phyloP scores from a whole-genome alignment of 2,113 vertebrate genomes.

The Typhlomys cinereus region DNA sequence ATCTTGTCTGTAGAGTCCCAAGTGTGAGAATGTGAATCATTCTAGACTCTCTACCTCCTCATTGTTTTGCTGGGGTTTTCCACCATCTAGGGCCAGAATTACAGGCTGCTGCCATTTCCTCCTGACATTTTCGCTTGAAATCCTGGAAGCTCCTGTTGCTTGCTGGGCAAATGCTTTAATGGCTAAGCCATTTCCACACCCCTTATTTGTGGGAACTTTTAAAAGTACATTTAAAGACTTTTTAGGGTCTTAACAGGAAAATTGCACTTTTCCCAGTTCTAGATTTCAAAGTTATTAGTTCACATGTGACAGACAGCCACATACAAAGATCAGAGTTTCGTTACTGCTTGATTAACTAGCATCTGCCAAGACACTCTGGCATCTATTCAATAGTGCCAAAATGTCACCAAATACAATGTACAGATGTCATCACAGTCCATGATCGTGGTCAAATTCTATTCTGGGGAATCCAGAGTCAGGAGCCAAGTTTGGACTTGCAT shows the following conservation, averaged over 20 bases:
- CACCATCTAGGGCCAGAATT: no score
- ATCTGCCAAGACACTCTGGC: not conserved
- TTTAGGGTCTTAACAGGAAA: not conserved
- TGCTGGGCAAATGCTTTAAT: no score
- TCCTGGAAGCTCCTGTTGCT: no score
- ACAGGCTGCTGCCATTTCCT: no score
- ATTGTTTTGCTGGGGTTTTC: no score
- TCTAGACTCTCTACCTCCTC: no score
- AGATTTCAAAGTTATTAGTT: not conserved
- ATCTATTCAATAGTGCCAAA: not conserved
- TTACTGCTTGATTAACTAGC: not conserved
- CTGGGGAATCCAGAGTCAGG: not conserved
- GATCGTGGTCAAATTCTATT: not conserved
- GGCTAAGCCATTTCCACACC: no score
- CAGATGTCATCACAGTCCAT: not conserved
- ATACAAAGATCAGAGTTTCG: not conserved
- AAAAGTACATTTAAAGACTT: not conserved
- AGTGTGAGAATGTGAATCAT: no score
- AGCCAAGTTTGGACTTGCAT: not conserved
- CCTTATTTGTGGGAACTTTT: not conserved
- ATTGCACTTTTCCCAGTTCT: not conserved
- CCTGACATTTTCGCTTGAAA: no score
- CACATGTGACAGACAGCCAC: not conserved
- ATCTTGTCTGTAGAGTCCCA: no score
- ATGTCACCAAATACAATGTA: not conserved